These are phyloP conservation scores for Agrotis ipsilon DNA, from an alignment of 2,888 invertebrate species.

Conservation along the genomic window DNA sequence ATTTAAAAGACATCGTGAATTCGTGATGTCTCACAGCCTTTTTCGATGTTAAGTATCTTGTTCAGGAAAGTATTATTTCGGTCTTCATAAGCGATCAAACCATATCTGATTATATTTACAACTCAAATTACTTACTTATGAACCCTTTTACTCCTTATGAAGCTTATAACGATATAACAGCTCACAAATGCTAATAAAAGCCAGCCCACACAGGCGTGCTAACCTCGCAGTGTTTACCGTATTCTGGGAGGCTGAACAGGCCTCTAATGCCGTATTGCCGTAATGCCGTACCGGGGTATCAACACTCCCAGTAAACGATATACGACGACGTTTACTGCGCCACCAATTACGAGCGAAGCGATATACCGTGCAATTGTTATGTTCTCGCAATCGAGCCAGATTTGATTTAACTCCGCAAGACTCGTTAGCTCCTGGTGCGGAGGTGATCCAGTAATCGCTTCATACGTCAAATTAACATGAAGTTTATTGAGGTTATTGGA, in stretches of 20 bases:
- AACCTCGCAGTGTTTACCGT: slow-evolving; percentile 30
- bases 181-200: slow-evolving; percentile 46
- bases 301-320: slow-evolving; percentile 55
- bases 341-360: slow-evolving; percentile 49
- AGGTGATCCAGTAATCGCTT: slow-evolving; percentile 11
- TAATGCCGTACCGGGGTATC: slow-evolving; percentile 32
- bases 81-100: slow-evolving; percentile 1
- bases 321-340: slow-evolving; percentile 50
- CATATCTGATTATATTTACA: slow-evolving; percentile 40
- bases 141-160: slow-evolving; percentile 34
- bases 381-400: slow-evolving; percentile 30
- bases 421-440: slow-evolving; percentile 15
- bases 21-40: slow-evolving; percentile 2
- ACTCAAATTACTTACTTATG: slow-evolving; percentile 16
- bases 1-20: slow-evolving; percentile 7
- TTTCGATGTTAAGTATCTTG: slow-evolving; percentile 20
- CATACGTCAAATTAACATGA: background rate
- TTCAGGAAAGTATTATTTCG: slow-evolving; percentile 10
- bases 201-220: slow-evolving; percentile 49
- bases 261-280: slow-evolving; percentile 11
- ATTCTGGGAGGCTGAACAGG: slow-evolving; percentile 27
- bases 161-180: slow-evolving; percentile 49
- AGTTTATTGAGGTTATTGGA: background rate
- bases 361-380: slow-evolving; percentile 56
- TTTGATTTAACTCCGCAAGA: slow-evolving; percentile 42